A percentile compares a stretch with the other conserved stretches of the same genome.
These are phyloP conservation scores for Melanotaenia duboulayi DNA, from an alignment of 2,113 vertebrate genomes.

Conservation along the genomic window DNA sequence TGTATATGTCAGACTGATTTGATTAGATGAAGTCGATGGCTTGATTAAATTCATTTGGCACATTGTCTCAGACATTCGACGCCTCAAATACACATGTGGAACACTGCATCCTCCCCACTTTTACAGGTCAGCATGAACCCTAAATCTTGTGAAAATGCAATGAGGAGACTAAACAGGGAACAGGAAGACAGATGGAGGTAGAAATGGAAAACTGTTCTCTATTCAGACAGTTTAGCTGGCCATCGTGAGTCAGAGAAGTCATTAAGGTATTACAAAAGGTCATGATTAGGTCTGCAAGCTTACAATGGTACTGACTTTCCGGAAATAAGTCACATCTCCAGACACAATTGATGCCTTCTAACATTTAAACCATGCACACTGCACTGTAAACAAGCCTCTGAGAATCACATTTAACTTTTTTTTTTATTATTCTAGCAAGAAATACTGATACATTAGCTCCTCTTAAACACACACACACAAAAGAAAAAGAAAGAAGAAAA, in stretches of 20 bases:
- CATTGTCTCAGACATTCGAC: slow-evolving; percentile 15
- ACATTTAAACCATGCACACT: background rate
- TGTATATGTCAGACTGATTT: slow-evolving; percentile 42
- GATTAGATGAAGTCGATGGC: slow-evolving; percentile 37
- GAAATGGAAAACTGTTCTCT: background rate
- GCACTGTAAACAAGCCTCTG: slow-evolving; percentile 1
- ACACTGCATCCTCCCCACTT: slow-evolving; percentile 18
- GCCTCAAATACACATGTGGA: background rate
- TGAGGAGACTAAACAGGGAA: background rate
- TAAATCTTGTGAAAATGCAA: background rate
- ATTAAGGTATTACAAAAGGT: slow-evolving; percentile 12
- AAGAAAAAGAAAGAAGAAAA: too few relatives aligned
- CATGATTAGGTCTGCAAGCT: slow-evolving; percentile 27
- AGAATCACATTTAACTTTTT: background rate
- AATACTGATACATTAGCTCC: background rate
- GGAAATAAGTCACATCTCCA: slow-evolving; percentile 25
- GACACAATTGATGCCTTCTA: background rate
- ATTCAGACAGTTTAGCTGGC: slow-evolving; percentile 22
- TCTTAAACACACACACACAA: too few relatives aligned
- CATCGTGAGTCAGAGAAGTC: slow-evolving; percentile 46
- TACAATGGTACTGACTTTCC: slow-evolving; percentile 44
- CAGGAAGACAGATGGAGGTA: background rate
- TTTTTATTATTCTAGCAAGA: background rate
- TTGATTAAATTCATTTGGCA: slow-evolving; percentile 61
- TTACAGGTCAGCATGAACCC: background rate